Evolutionary conservation across 92 coral and sea anemone genomes (phyloP), one percentile per base, ranked within the genome.

Genomic region (Porites cylindrica): DNA sequence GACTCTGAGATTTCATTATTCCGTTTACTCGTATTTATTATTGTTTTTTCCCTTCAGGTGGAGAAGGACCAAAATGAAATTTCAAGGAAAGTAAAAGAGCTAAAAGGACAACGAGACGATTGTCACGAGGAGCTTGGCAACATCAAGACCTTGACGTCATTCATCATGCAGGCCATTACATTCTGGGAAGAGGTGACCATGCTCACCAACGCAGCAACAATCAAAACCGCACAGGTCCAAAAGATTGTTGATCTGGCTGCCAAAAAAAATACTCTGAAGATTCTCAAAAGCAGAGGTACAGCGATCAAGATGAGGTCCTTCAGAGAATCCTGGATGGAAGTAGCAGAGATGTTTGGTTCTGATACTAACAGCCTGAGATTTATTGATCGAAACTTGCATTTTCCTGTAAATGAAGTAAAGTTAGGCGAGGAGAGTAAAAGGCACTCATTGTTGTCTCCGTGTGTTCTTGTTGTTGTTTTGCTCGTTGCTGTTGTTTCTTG

Each of bases 241-340:
- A 90, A 63, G 63, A 81, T 90, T 8, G 65, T 90, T 72, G 73
- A 20, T 17, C 66, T 81, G 70, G 91, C 91, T 66, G 84, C 62
- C 17, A 86, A 86, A 82, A 24, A 72, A 73, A 81, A 90, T 29
- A 64, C 81, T 21, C 53, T 82, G 2, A 80, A 61, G 75, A 86
- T 90, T 38, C 74, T 80, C 10, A 58, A 17, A 21, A 90, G 93
- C 72, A 62, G 43, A 2, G 93, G 91, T 47, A 90, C 82, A 2
- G 61, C 14, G 56, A 86, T 84, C 32, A 53, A 54, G 76, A 78
- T 62, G 54, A 72, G 68, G 14, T 80, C 93, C 6, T 90, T 90
- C 70, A 87, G 81, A 69, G 93, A 90, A 18, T 59, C 80, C 72
- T 90, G 91, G 85, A 75, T 81, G 83, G 90, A 90, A 74, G 72